phyloP scores from a whole-genome alignment of 2,113 vertebrate species.

The Channa maculata region DNA sequence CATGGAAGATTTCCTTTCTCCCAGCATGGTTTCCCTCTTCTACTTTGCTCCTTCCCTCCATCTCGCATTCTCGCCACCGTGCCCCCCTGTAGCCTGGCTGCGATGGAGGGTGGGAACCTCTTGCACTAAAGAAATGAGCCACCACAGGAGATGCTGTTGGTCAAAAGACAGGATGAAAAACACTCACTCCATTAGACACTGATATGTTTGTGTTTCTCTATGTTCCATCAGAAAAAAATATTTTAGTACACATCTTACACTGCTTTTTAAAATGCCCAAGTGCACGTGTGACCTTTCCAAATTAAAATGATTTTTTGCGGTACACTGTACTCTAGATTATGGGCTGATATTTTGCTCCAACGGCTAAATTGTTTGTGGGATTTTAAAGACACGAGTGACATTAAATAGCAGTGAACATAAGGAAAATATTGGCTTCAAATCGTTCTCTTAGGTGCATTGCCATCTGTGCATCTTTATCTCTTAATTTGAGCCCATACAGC shows the following conservation, averaged over 20 bases:
- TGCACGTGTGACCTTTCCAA: conserved; percentile 28
- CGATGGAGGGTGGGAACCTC: conserved; percentile 70
- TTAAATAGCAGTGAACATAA: not conserved
- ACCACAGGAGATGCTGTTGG: conserved; percentile 77
- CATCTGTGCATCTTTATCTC: conserved; percentile 4
- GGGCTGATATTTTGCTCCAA: not conserved
- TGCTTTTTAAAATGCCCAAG: conserved; percentile 26
- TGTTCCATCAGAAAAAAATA: conserved; percentile 39
- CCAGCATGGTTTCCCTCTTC: conserved; percentile 80
- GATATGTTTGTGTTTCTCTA: conserved; percentile 53
- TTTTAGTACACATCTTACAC: conserved; percentile 22
- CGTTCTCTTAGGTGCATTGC: not conserved
- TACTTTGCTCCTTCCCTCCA: conserved; percentile 73
- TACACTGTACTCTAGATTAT: not conserved
- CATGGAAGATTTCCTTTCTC: conserved; percentile 84
- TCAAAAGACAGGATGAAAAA: conserved; percentile 71
- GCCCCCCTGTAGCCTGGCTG: conserved; percentile 67
- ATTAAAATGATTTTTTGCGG: not conserved
- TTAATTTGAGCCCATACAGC: conserved; percentile 14
- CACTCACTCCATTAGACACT: conserved; percentile 60
- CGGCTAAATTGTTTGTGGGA: not conserved
- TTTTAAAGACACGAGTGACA: not conserved
- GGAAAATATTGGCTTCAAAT: not conserved
- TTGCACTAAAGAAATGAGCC: conserved; percentile 78
- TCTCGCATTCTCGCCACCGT: conserved; percentile 66